Conservation (phyloP, 2,113 vertebrate species). For the Gobiocypris rarus region DNA sequence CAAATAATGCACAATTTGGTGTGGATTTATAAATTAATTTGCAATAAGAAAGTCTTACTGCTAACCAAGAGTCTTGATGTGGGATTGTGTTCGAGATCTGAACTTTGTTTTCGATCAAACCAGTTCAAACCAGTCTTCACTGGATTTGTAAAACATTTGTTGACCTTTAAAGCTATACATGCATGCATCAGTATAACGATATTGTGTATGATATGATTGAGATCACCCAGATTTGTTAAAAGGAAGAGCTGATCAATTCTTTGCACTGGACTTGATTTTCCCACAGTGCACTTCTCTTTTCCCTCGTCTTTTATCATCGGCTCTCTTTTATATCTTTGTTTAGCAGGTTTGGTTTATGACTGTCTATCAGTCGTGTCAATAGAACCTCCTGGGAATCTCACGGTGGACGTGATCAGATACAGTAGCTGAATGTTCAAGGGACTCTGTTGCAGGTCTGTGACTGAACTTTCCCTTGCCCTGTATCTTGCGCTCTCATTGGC, state of each 20-base stretch:
- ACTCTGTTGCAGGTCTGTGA: neutral
- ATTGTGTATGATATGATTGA: slow-evolving; percentile 1
- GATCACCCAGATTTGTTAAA: neutral
- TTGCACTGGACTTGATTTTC: slow-evolving; percentile 3
- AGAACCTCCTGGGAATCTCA: slow-evolving; percentile 12
- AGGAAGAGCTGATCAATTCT: neutral
- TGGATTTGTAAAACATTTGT: neutral
- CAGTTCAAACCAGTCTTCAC: neutral
- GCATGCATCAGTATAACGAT: neutral
- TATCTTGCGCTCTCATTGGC: no score
- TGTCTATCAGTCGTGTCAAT: slow-evolving; percentile 1
- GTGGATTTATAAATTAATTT: neutral
- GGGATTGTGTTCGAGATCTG: neutral
- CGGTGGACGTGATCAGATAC: neutral
- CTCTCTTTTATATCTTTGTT: slow-evolving; percentile 1
- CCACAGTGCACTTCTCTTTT: slow-evolving; percentile 28
- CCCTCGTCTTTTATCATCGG: neutral
- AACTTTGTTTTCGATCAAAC: no score
- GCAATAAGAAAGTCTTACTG: neutral
- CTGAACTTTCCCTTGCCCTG: no score
- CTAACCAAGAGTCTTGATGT: neutral
- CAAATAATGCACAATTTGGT: neutral
- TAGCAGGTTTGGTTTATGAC: slow-evolving; percentile 15
- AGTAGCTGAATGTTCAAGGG: neutral
- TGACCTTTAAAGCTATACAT: neutral